Evolutionary conservation across 1,140 invertebrate genomes (phyloP).

Genomic region (Wasmannia auropunctata): DNA sequence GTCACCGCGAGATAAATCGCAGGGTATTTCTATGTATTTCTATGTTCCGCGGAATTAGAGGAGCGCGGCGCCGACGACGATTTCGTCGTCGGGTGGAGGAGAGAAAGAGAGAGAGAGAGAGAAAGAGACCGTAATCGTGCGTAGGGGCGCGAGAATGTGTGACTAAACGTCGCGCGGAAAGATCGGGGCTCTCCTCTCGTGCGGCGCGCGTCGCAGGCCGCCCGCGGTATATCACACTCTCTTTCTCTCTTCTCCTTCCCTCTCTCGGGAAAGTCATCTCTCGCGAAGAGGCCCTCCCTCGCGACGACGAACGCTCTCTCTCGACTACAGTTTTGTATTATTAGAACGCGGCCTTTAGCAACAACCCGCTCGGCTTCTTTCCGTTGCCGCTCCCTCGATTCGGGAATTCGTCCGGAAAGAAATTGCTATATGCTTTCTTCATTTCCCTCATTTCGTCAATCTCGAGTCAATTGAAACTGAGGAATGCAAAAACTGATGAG

Average conservation of each 20-base stretch:
- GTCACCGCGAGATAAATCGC: constrained; percentile 40
- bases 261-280: constrained; percentile 47
- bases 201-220: constrained; percentile 68
- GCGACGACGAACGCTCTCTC: constrained; percentile 10
- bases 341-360: constrained; percentile 75
- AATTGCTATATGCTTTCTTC: neutral
- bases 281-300: constrained; percentile 21
- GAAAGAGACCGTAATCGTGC: constrained; percentile 49
- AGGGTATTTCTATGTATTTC: constrained; percentile 50
- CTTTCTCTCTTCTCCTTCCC: constrained; percentile 49
- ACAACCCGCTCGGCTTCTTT: constrained; percentile 42
- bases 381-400: constrained; percentile 13
- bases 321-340: constrained; percentile 73
- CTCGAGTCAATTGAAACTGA: neutral
- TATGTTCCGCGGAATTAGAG: constrained; percentile 35
- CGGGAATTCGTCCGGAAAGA: constrained; percentile 18
- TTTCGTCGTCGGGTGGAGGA: constrained; percentile 18
- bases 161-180: constrained; percentile 78
- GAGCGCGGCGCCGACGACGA: constrained; percentile 27
- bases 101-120: too few relatives aligned
- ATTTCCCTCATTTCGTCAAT: neutral
- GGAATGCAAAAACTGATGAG: neutral
- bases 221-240: constrained; percentile 79
- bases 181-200: constrained; percentile 71
- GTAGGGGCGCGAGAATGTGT: constrained; percentile 63